These are phyloP conservation scores for Hybognathus amarus DNA, from an alignment of 2,797 vertebrate genomes.

Conservation along the genomic window DNA sequence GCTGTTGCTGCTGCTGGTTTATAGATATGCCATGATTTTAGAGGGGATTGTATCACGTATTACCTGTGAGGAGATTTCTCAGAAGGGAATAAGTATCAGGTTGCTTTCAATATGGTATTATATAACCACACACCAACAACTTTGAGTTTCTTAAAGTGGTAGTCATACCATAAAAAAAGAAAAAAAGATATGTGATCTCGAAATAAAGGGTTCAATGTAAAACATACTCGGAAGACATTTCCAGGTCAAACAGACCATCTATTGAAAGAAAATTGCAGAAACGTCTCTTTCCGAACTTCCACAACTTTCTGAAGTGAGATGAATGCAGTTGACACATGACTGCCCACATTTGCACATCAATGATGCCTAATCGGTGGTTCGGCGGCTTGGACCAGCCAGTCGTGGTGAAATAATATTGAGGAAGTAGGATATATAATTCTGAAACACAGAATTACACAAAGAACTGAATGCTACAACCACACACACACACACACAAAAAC, in stretches of 20 bases:
- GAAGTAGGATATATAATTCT: neutral
- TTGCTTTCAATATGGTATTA: neutral
- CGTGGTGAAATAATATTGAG: neutral
- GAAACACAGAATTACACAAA: neutral
- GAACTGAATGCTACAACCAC: neutral
- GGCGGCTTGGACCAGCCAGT: neutral
- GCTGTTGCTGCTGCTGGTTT: neutral
- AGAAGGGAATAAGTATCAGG: neutral
- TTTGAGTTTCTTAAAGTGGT: neutral
- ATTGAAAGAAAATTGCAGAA: neutral
- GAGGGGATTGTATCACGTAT: constrained; percentile 10
- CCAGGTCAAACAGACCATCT: neutral
- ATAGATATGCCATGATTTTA: constrained; percentile 14
- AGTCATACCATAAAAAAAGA: neutral
- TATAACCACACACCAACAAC: neutral
- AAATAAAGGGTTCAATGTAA: constrained; percentile 1
- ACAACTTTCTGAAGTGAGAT: constrained; percentile 9
- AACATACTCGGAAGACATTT: neutral
- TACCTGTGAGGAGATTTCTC: neutral
- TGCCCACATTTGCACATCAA: constrained; percentile 18
- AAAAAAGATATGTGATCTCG: neutral
- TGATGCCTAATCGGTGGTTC: neutral
- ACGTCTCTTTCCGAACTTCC: neutral
- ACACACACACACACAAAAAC: neutral
- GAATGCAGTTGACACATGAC: constrained; percentile 7